These are phyloP conservation scores for Arothron firmamentum DNA, from an alignment of 2,113 vertebrate genomes.

Conservation along the genomic window DNA sequence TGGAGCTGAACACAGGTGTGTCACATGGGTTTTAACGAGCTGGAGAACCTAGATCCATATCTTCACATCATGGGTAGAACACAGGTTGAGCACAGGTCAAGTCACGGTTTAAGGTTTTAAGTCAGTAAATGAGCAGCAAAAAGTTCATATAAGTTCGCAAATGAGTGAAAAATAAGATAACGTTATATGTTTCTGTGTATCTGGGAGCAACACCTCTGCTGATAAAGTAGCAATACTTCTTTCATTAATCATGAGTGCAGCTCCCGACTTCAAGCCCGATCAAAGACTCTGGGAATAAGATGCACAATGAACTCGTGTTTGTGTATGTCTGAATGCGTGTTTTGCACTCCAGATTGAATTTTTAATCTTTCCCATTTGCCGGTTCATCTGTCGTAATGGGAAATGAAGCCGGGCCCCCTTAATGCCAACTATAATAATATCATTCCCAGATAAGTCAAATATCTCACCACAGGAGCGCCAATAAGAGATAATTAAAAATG, in stretches of 20 bases:
- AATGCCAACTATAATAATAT: conserved; percentile 45
- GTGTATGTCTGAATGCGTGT: not conserved
- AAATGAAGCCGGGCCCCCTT: conserved; percentile 38
- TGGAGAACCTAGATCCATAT: no score
- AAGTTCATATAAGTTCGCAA: no score
- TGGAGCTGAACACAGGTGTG: no score
- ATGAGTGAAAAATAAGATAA: no score
- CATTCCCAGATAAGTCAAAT: conserved; percentile 35
- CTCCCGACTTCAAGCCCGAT: conserved; percentile 46
- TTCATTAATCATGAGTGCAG: conserved; percentile 62
- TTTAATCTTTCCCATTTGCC: conserved; percentile 49
- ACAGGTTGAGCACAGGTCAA: no score
- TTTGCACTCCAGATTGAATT: conserved; percentile 49
- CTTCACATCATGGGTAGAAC: no score
- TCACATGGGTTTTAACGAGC: no score
- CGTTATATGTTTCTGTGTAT: conserved; percentile 6
- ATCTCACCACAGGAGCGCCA: conserved; percentile 18
- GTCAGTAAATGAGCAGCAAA: no score
- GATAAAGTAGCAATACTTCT: conserved; percentile 26
- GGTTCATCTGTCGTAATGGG: conserved; percentile 48
- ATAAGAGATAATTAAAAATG: conserved; percentile 48
- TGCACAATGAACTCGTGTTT: conserved; percentile 6
- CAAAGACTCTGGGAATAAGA: conserved; percentile 32
- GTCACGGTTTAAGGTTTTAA: no score
- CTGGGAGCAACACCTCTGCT: conserved; percentile 33